These are phyloP conservation scores for Malthinus seriepunctatus DNA, from an alignment of 2,888 invertebrate genomes.

Conservation along the genomic window DNA sequence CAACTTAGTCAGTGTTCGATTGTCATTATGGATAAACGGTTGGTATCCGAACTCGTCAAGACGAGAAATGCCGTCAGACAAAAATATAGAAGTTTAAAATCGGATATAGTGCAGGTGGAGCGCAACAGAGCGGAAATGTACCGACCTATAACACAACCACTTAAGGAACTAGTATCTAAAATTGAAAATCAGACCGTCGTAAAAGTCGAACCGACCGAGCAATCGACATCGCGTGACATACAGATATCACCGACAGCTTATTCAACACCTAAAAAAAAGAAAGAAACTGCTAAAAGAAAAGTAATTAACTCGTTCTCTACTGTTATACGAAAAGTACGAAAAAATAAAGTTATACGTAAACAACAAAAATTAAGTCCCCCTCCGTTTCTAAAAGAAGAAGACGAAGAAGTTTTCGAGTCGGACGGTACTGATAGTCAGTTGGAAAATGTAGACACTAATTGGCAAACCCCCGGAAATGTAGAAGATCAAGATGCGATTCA, in stretches of 20 bases:
- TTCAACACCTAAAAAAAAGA: background rate
- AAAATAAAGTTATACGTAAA: background rate
- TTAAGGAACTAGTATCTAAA: background rate
- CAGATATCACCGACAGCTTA: too few species aligned
- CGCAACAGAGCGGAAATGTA: too few species aligned
- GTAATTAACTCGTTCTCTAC: too few species aligned
- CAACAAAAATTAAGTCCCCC: background rate
- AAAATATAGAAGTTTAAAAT: conserved; percentile 6
- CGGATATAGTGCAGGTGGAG: background rate
- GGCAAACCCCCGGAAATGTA: too few species aligned
- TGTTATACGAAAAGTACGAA: background rate
- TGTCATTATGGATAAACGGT: background rate
- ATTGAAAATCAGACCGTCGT: background rate
- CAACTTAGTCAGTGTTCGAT: too few species aligned
- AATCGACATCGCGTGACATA: too few species aligned
- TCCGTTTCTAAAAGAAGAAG: background rate
- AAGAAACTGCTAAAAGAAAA: background rate
- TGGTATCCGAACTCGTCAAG: background rate
- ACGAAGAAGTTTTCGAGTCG: background rate
- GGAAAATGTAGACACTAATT: too few species aligned
- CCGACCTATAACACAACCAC: background rate
- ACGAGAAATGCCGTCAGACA: background rate
- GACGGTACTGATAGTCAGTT: background rate
- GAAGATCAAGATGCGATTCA: too few species aligned
- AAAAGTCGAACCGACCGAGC: background rate